Evolutionary conservation across 2,888 invertebrate genomes (phyloP).

Genomic region (Pediacus dermestoides): DNA sequence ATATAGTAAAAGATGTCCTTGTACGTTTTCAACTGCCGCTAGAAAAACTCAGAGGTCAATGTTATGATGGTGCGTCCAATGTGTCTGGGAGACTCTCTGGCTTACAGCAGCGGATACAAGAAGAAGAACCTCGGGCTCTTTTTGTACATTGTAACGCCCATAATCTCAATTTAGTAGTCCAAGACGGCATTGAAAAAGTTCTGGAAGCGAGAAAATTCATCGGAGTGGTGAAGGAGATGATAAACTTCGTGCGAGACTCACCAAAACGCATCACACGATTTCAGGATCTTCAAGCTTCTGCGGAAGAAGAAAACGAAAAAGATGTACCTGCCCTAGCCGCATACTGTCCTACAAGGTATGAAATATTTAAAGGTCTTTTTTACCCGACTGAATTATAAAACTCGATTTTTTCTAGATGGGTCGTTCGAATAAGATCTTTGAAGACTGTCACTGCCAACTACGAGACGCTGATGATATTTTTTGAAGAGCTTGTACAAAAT

Average conservation of each 20-base stretch:
- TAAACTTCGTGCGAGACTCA: constrained; percentile 3
- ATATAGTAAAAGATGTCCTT: constrained; percentile 19
- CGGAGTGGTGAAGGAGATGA: constrained; percentile 5
- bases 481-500: no score
- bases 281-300: background rate
- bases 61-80: constrained; percentile 28
- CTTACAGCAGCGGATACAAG: constrained; percentile 23
- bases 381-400: no score
- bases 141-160: constrained; percentile 28
- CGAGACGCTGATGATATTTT: no score
- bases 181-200: constrained; percentile 22
- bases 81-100: constrained; percentile 25
- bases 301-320: no score
- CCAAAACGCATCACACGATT: background rate
- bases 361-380: no score
- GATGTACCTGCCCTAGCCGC: no score
- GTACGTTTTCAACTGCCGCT: constrained; percentile 16
- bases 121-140: constrained; percentile 23
- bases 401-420: no score
- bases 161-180: constrained; percentile 23
- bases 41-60: constrained; percentile 22
- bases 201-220: constrained; percentile 17
- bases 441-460: no score
- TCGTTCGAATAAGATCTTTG: no score
- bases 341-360: no score